phyloP scores from a whole-genome alignment of 2,113 vertebrate species.

The Ia io region DNA sequence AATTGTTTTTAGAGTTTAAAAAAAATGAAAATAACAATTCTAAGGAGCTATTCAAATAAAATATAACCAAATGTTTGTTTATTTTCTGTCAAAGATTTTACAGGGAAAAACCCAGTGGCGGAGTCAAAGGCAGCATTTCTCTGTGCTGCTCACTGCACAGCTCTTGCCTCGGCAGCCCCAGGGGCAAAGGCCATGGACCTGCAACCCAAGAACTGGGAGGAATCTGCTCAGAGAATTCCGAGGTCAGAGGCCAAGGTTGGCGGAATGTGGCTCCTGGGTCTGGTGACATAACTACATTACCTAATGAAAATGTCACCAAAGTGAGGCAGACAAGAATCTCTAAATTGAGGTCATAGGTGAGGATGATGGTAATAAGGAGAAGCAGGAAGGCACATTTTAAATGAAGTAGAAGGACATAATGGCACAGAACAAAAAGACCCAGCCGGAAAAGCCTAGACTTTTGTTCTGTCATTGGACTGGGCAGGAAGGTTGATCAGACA shows the following conservation, averaged over 20 bases:
- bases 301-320: neutral
- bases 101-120: neutral
- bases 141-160: neutral
- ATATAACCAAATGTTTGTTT: neutral
- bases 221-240: neutral
- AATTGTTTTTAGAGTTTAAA: neutral
- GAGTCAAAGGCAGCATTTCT: neutral
- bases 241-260: neutral
- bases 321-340: neutral
- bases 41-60: neutral
- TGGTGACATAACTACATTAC: neutral
- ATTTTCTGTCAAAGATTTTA: neutral
- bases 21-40: neutral
- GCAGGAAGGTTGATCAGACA: neutral
- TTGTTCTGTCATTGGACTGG: neutral
- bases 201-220: neutral
- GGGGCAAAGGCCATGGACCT: neutral
- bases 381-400: neutral
- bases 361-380: neutral
- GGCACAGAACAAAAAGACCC: neutral
- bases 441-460: neutral
- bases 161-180: rapidly evolving
- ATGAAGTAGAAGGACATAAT: neutral
- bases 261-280: neutral
- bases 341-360: neutral